Base-by-base conservation (phyloP, 2,888 invertebrate species). In the Hofmannophila pseudospretella region DNA sequence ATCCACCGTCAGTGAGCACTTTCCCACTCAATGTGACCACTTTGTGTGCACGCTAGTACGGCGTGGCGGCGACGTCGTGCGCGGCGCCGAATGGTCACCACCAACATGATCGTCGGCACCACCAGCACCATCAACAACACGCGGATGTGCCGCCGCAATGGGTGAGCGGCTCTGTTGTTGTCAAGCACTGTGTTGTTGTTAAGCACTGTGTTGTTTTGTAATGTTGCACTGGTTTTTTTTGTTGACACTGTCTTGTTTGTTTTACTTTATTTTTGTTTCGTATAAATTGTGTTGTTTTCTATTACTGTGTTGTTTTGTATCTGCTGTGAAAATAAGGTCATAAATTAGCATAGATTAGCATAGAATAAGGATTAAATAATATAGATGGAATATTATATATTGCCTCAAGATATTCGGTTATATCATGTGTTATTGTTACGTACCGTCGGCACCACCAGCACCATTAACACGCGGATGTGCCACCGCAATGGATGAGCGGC, bases 1-100 rank as follows among this genome's bases (percentile, higher is more conserved):
- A 20, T 20, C 20, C 20, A 20, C 20, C 20, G 20, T 5, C 20
- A 7, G 4, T 20, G 4, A 5, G 20, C 20, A 20, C 8, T 14
- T n/a, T 16, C 3, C 14, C 16, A 30, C 30, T 30, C 9, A 16
- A 14, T 25, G 13, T 38, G 3, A 16, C 16, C 16, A 16, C 16
- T 26, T 25, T 34, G 16, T 27, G 25, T 27, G 10, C 28, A 4
- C 27, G 39, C 55, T 69, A 85, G 85, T 86, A 86, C 70, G 86
- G 86, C 60, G 85, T 85, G 72, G 85, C 86, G 74, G 85, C 85
- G 67, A 85, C 85, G 49, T 85, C 84, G 62, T 85, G 86, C 64
- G 78, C 84, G 41, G 82, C 82, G 34, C 63, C 78, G 49, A 80
- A 82, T 73, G 82, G 82, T 35, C 85, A 85, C 71, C 86, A 84